Evolutionary conservation across 2,888 invertebrate genomes (phyloP), one percentile per base, ranked within the genome.

Genomic region (Megaustenia siamemsis): DNA sequence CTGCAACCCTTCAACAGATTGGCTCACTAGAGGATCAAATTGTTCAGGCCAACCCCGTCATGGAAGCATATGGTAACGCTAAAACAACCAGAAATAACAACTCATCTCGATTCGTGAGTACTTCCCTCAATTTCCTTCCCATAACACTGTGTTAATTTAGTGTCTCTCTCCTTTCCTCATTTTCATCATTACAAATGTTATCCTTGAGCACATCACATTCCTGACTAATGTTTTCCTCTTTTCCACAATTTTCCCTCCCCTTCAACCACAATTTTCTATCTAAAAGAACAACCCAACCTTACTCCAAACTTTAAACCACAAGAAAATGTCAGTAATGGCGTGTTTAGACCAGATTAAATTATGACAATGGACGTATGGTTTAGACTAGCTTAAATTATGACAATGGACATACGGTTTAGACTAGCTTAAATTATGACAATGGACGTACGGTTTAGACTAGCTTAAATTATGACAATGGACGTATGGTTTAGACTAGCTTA

Each of bases 11-110:
- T 12, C 40, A 10, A 28, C 68, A 82, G 43, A 28, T 63, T 38
- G 82, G 86, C 60, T 43, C 75, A n/a, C 80, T 86, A 45, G 86
- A 86, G 66, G 83, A 86, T 75, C 86, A 86, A 63, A 86, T 86
- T 38, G 63, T 86, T 10, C 86, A 86, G 73, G 86, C 86, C 68
- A 86, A 86, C 68, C 86, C 86, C 24, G 86, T 86, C 21, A 78
- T 86, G 83, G 86, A 86, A 75, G 86, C 86, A 21, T 86, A 86
- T 66, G 86, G 86, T 76, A 86, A 86, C 68, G 86, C 86, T 45
- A 86, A 86, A 56, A 86, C 86, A 53, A 86, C 86, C 1, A 83
- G 86, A 75, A 86, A 86, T 60, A 86, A 86, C 86, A 86, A 86
- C 83, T 86, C 86, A 6, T 86, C 86, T 35, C 40, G 86, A 71